Evolutionary conservation across 2,113 vertebrate genomes (phyloP), one percentile per base, ranked within the genome.

Genomic region (Ranitomeya imitator): DNA sequence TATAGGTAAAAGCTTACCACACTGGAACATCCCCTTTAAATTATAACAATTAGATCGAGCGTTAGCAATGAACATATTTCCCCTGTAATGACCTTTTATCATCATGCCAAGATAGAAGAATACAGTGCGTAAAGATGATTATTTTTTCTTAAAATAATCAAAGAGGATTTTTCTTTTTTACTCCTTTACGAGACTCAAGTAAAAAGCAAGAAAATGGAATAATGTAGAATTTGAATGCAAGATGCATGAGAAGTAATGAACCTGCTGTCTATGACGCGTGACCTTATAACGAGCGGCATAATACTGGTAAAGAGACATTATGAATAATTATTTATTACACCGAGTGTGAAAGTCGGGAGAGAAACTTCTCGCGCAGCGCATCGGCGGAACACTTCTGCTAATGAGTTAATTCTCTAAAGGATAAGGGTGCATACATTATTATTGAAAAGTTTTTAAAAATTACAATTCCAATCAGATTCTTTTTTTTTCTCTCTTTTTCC

Each of bases 311-410:
- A 59, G 31, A 59, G 45, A 83, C 37, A 37, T 74, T 85, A 31
- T 37, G 83, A 85, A 85, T 85, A 85, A 85, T 85, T 85, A 60
- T 85, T 73, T 85, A 85, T 76, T 59, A 45, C 83, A 60, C 67
- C 52, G 14, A 74, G 67, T 73, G 67, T 74, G 69, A 85, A 71
- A 59, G 69, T 74, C 15, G 55, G 54, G 65, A 57, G 69, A 85
- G 69, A 85, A 59, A 74, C 37, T 85, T 73, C 23, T 74, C 54
- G 83, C 69, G 23, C n/a, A 37, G 18, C 7, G 21, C 67, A 31
- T 55, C 82, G 16, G 69, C 15, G 26, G 13, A 76, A 45, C 54
- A 16, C 83, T 85, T 26, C 65, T 73, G 83, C 55, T 85, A 85
- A 85, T 85, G 52, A 85, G 69, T 85, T 60, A 74, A 85, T 85